Evolutionary conservation across 2,888 invertebrate species (phyloP).

Genomic region (Hydriomena furcata): DNA sequence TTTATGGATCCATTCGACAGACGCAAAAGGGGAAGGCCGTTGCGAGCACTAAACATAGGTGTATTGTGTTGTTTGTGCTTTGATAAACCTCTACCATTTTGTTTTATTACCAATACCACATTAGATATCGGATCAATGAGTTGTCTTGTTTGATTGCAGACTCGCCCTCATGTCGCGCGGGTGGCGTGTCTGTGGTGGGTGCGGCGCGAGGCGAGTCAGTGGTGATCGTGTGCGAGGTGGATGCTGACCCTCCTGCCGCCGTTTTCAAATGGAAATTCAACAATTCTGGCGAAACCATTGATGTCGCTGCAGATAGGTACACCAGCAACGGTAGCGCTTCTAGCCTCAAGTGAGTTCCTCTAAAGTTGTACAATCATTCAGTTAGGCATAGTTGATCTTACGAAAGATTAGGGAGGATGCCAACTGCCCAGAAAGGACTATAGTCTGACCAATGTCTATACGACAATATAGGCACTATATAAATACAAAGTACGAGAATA

Average conservation of each 20-base stretch:
- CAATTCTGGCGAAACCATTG: conserved; percentile 94
- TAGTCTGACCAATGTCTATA: too few species aligned
- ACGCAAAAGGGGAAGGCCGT: neutral
- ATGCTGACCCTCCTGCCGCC: conserved; percentile 95
- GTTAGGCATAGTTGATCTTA: too few species aligned
- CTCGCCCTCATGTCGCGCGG: conserved; percentile 90
- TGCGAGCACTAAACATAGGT: too few species aligned
- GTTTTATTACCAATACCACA: too few species aligned
- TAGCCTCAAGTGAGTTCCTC: conserved; percentile 72
- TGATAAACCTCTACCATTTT: too few species aligned
- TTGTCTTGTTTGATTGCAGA: conserved; percentile 85
- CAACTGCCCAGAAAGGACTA: too few species aligned
- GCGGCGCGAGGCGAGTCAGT: conserved; percentile 94
- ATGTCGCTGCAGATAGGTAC: conserved; percentile 91
- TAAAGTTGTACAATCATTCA: too few species aligned
- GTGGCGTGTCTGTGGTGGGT: conserved; percentile 92
- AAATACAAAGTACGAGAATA: too few species aligned
- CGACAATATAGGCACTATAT: too few species aligned
- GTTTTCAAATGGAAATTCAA: conserved; percentile 97
- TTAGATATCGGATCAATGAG: too few species aligned
- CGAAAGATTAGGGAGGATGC: too few species aligned
- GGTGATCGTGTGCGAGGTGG: conserved; percentile 94
- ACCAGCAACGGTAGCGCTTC: conserved; percentile 90
- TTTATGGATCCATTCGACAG: conserved; percentile 29
- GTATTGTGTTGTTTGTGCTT: too few species aligned